These are phyloP conservation scores for Oriolus oriolus DNA, from an alignment of 2,113 vertebrate genomes.

Conservation along the genomic window DNA sequence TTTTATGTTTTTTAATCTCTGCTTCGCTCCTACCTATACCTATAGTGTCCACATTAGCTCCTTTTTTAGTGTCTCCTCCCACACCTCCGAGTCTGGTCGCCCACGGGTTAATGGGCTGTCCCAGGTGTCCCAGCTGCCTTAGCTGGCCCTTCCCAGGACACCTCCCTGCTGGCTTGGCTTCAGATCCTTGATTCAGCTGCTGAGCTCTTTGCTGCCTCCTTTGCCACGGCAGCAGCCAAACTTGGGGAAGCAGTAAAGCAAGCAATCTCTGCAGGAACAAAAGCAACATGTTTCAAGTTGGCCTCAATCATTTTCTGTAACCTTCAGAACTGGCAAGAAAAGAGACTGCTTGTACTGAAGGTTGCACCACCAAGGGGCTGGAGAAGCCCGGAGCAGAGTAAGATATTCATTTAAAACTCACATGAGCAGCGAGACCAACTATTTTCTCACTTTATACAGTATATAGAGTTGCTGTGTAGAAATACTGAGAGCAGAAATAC, in stretches of 20 bases:
- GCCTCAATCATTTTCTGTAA: not conserved
- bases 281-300: not conserved
- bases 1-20: not conserved
- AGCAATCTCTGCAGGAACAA: not conserved
- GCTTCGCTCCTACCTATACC: not conserved
- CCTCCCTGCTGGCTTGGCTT: not conserved
- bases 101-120: not conserved
- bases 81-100: not conserved
- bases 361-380: not conserved
- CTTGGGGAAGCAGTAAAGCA: not conserved
- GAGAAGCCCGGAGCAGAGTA: not conserved
- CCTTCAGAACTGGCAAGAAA: not conserved
- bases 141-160: not conserved
- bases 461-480: not conserved
- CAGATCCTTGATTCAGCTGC: not conserved
- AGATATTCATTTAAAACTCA: not conserved
- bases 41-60: not conserved
- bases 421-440: not conserved
- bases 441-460: not conserved
- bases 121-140: not conserved
- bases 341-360: not conserved
- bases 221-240: not conserved
- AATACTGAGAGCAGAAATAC: not conserved
- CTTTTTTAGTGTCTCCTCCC: not conserved
- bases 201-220: not conserved